phyloP scores from a whole-genome alignment of 2,113 vertebrate species.

The Dicrurus megarhynchus region DNA sequence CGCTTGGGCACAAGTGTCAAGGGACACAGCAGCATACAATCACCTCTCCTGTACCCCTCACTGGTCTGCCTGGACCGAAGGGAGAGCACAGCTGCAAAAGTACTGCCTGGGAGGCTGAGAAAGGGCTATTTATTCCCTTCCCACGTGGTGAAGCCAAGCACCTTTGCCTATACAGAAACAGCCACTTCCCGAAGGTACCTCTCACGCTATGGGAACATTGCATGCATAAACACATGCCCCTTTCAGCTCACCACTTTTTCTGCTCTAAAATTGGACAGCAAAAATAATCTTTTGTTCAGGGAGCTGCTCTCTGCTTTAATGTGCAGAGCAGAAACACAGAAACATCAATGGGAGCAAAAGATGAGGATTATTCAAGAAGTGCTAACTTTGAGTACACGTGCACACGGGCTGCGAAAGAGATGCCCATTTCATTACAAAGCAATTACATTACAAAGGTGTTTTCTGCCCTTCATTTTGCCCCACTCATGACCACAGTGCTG shows the following conservation, averaged over 20 bases:
- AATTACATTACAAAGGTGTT: neutral
- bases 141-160: neutral
- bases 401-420: neutral
- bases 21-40: fast-evolving
- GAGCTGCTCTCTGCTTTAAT: neutral
- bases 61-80: neutral
- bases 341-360: neutral
- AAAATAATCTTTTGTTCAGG: neutral
- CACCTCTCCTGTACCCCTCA: neutral
- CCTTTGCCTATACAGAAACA: neutral
- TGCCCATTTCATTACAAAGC: neutral
- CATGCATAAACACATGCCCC: neutral
- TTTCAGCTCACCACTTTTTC: neutral
- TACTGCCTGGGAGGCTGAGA: neutral
- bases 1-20: neutral
- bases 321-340: neutral
- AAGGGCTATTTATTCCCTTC: neutral
- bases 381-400: neutral
- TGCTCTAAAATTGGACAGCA: neutral
- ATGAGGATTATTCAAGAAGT: neutral
- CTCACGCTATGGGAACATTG: neutral
- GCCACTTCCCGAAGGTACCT: neutral
- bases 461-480: neutral
- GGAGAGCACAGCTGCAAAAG: neutral
- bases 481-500: neutral